phyloP scores from a whole-genome alignment of 2,797 vertebrate genomes.

The Morelia viridis region DNA sequence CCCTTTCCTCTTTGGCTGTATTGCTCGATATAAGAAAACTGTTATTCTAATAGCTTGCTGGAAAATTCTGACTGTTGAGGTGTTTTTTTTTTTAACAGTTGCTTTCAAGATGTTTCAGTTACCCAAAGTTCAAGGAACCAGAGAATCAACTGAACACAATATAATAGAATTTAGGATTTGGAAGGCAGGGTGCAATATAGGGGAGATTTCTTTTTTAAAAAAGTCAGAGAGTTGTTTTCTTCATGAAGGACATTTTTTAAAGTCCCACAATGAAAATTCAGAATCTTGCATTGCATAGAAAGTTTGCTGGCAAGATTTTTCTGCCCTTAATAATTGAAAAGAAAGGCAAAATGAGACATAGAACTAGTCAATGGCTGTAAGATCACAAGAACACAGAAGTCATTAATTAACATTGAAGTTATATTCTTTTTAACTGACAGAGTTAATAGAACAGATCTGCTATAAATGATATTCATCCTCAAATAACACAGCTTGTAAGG shows the following conservation, averaged over 20 bases:
- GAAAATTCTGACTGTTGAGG: not conserved
- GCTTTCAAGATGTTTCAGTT: not conserved
- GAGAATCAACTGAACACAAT: slow-evolving; percentile 16
- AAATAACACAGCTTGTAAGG: not conserved
- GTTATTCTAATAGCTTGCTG: slow-evolving; percentile 19
- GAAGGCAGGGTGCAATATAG: no score
- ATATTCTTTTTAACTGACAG: not conserved
- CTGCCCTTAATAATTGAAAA: not conserved
- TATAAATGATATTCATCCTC: not conserved
- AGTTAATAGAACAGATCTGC: not conserved
- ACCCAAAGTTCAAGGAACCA: not conserved
- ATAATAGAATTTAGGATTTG: not conserved
- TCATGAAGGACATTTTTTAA: not conserved
- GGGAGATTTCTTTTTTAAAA: not conserved
- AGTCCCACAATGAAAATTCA: not conserved
- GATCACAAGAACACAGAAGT: not conserved
- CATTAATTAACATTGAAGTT: not conserved
- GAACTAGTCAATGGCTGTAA: not conserved
- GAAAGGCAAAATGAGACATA: not conserved
- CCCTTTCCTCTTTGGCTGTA: not conserved
- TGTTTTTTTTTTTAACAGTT: not conserved
- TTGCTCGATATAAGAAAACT: not conserved
- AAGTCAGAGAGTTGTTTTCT: not conserved
- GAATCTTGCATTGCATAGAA: not conserved
- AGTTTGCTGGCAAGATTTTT: not conserved